These are phyloP conservation scores for Automeris io DNA, from an alignment of 2,888 invertebrate species.

Conservation along the genomic window DNA sequence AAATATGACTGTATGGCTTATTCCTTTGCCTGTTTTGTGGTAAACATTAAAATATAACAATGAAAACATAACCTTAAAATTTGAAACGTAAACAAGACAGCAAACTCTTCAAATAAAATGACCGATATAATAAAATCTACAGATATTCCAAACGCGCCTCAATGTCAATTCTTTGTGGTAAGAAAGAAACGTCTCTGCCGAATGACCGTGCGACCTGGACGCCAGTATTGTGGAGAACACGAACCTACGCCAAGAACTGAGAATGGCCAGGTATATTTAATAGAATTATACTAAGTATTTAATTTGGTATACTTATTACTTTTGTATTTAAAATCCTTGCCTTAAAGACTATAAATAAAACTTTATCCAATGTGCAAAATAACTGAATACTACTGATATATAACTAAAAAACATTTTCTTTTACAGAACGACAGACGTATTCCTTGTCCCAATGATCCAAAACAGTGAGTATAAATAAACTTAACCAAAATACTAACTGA, in stretches of 20 bases:
- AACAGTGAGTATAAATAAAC: slow-evolving; percentile 76
- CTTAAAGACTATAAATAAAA: too few relatives aligned
- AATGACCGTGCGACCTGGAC: slow-evolving; percentile 83
- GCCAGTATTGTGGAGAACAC: slow-evolving; percentile 85
- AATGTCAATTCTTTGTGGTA: slow-evolving; percentile 80
- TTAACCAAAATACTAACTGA: too few relatives aligned
- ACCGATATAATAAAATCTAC: slow-evolving; percentile 7
- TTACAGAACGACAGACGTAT: slow-evolving; percentile 72
- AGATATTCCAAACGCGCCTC: slow-evolving; percentile 25
- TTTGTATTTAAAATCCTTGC: too few relatives aligned
- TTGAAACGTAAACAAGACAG: slow-evolving; percentile 14
- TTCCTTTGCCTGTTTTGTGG: too few relatives aligned
- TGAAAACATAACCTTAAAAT: slow-evolving; percentile 4
- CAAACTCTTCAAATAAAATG: slow-evolving; percentile 9
- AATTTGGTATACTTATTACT: too few relatives aligned
- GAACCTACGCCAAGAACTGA: slow-evolving; percentile 48
- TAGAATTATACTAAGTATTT: too few relatives aligned
- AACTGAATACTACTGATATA: neutral
- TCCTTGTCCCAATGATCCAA: slow-evolving; percentile 83
- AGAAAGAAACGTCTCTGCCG: slow-evolving; percentile 86
- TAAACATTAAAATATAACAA: neutral
- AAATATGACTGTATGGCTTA: too few relatives aligned
- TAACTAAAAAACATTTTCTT: slow-evolving; percentile 5
- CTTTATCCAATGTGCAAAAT: too few relatives aligned
- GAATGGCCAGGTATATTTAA: slow-evolving; percentile 36